Evolutionary conservation across 2,113 vertebrate species (phyloP), one percentile per base, ranked within the genome.

Genomic region (Dromas ardeola): DNA sequence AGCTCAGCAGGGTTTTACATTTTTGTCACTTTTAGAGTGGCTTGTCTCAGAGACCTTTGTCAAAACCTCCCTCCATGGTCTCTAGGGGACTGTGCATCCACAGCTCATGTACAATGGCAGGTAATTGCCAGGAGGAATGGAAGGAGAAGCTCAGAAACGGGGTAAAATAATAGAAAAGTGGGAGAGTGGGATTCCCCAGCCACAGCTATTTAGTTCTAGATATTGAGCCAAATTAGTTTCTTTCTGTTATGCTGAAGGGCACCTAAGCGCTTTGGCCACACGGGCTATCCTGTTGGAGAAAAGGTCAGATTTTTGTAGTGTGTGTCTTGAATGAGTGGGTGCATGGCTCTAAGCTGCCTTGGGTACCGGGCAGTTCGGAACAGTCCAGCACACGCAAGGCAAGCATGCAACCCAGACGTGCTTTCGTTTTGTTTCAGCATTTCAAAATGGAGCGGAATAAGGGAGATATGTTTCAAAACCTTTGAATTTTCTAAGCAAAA

Each of bases 1-100:
- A 52, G n/a, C 81, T 88, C 94, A 90, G 93, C n/a, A 15, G 86
- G 62, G 45, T 70, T 95, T 73, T 74, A 73, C 50, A 7, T 85
- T 96, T 97, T 45, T 78, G 55, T 71, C 86, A 25, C 80, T 94
- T 92, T 66, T 13, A 23, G 21, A 88, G 45, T 36, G 6, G 19
- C 40, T 94, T 36, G 5, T 83, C 65, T 79, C 15, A 6, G 32
- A 91, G 42, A 77, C 49, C 73, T 91, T 86, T 93, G 84, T 79
- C 50, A 52, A 88, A 96, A 55, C 34, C n/a, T 67, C 45, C 67
- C 63, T 85, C 30, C 2, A 0, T 7, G 19, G 36, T 29, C 82
- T 55, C 11, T 10, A 17, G 59, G 50, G 81, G 42, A 38, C 18
- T 63, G 42, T 8, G n/a, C 11, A 8, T 43, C 66, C 58, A 20